Evolutionary conservation across 2,888 invertebrate genomes (phyloP).

Genomic region (Phyto melanocephala): DNA sequence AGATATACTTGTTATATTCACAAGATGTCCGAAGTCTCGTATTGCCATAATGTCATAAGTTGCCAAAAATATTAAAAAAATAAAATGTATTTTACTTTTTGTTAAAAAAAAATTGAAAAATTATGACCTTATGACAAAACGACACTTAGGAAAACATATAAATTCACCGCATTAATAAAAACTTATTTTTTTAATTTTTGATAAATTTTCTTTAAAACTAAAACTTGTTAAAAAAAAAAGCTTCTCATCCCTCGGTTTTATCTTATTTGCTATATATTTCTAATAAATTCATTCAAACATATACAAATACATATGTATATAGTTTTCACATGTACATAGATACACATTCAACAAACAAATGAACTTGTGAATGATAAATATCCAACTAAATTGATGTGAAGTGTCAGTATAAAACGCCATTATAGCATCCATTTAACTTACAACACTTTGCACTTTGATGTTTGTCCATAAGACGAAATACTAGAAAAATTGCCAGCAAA

Average conservation of each 20-base stretch:
- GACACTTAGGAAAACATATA: too few species aligned
- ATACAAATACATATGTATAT: too few species aligned
- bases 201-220: background rate
- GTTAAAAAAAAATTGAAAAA: too few species aligned
- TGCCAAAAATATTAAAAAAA: too few species aligned
- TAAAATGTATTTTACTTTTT: too few species aligned
- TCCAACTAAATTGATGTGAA: slow-evolving; percentile 62
- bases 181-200: too few species aligned
- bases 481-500: background rate
- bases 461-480: slow-evolving; percentile 56
- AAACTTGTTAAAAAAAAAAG: background rate
- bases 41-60: too few species aligned
- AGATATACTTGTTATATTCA: too few species aligned
- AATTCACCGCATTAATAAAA: too few species aligned
- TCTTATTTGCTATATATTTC: slow-evolving; percentile 21
- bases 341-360: slow-evolving; percentile 54
- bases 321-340: background rate
- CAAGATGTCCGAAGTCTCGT: too few species aligned
- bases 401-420: slow-evolving; percentile 70
- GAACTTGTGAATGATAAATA: slow-evolving; percentile 64
- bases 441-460: slow-evolving; percentile 75
- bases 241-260: slow-evolving; percentile 1
- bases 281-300: too few species aligned
- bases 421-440: slow-evolving; percentile 76
- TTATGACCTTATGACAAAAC: too few species aligned